Evolutionary conservation across 2,888 invertebrate genomes (phyloP).

Genomic region (Hetaerina titia): DNA sequence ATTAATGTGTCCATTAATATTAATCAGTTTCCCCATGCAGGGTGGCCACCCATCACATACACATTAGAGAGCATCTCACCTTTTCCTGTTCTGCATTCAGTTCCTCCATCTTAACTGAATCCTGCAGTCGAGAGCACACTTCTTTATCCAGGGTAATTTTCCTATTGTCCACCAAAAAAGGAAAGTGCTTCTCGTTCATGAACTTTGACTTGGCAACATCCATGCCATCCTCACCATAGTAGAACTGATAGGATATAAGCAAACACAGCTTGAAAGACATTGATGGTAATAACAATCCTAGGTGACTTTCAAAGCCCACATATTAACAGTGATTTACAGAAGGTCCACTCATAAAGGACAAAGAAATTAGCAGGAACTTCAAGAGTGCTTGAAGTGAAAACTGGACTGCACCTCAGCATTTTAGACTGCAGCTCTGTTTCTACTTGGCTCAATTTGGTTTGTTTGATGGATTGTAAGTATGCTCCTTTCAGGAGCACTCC

Average conservation of each 20-base stretch:
- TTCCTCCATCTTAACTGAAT: conserved; percentile 78
- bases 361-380: no score
- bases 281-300: not conserved
- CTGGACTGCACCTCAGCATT: no score
- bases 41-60: conserved; percentile 77
- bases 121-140: conserved; percentile 81
- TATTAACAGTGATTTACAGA: no score
- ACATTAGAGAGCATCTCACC: conserved; percentile 73
- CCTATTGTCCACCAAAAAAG: conserved; percentile 90
- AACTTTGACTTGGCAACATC: conserved; percentile 94
- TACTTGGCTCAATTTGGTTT: no score
- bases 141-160: conserved; percentile 82
- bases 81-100: conserved; percentile 81
- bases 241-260: conserved; percentile 80
- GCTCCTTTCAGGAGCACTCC: no score
- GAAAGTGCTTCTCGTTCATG: conserved; percentile 86
- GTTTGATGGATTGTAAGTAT: no score
- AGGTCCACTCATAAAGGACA: no score
- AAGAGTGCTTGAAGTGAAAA: no score
- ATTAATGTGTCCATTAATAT: no score
- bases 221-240: conserved; percentile 96
- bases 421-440: no score
- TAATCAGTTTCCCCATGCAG: no score
- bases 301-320: no score
- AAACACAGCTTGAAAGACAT: not conserved